These are phyloP conservation scores for Diplosoma virens DNA, from an alignment of 23 tunicate species.

Conservation along the genomic window DNA sequence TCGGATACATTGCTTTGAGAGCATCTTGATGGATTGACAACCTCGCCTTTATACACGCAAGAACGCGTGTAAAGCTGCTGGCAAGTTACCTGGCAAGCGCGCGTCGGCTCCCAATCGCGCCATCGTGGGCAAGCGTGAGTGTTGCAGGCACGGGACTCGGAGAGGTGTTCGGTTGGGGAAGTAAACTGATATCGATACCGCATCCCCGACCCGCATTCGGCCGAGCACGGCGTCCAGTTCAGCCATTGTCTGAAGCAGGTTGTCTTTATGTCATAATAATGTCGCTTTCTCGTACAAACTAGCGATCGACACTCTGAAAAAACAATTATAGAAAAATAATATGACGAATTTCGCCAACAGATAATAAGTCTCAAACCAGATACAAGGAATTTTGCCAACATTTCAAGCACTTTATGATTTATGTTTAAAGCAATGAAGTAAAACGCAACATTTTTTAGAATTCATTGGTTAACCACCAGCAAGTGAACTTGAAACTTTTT, in stretches of 20 bases:
- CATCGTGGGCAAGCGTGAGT: conserved; percentile 39
- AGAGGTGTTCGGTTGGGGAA: no score
- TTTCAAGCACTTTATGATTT: no score
- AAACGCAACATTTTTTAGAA: no score
- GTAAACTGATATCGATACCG: conserved; percentile 3
- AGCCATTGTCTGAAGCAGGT: conserved; percentile 37
- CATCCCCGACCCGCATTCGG: conserved; percentile 31
- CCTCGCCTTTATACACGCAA: conserved; percentile 11
- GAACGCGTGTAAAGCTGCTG: conserved; percentile 3
- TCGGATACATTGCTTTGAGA: neutral
- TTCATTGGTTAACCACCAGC: no score
- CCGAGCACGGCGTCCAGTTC: conserved; percentile 30
- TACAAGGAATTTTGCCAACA: no score
- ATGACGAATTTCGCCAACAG: no score
- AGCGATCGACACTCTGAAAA: neutral
- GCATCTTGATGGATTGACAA: conserved; percentile 1
- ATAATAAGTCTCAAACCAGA: no score
- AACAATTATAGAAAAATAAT: no score
- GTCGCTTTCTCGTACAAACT: neutral
- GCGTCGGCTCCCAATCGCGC: conserved; percentile 21
- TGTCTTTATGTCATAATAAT: conserved; percentile 18
- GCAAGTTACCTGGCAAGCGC: conserved; percentile 26
- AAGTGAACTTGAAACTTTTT: no score
- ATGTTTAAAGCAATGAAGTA: no score
- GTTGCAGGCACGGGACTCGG: conserved; percentile 13